phyloP scores from a whole-genome alignment of 2,113 vertebrate species.

The Neofelis nebulosa region DNA sequence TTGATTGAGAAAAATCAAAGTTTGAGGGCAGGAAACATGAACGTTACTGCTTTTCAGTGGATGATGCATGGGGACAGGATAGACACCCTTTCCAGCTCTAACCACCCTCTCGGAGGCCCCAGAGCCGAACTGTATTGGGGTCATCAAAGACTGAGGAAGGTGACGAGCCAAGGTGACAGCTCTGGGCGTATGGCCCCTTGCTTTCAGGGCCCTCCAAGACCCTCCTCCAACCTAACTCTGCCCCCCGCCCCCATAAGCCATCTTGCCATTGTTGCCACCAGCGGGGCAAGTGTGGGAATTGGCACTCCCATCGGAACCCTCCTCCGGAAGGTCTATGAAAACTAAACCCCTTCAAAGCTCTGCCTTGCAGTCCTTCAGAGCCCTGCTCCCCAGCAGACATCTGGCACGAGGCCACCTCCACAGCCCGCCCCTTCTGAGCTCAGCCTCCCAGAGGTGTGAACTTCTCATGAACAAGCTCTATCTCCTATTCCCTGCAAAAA shows the following conservation, averaged over 20 bases:
- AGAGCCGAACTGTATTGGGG: neutral
- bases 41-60: neutral
- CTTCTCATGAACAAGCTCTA: conserved; percentile 68
- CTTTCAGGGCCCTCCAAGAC: neutral
- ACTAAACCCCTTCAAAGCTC: neutral
- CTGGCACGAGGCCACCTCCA: conserved; percentile 65
- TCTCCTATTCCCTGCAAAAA: conserved; percentile 72
- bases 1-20: neutral
- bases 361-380: neutral
- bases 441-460: conserved; percentile 79
- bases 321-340: neutral
- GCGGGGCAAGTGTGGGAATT: neutral
- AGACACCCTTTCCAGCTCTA: neutral
- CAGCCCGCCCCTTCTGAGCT: conserved; percentile 51
- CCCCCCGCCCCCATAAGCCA: too few species aligned
- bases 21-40: neutral
- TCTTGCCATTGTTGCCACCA: neutral
- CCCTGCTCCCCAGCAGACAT: neutral
- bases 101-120: neutral
- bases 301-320: too few species aligned
- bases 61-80: neutral
- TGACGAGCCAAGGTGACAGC: neutral
- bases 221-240: neutral
- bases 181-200: neutral
- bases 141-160: neutral